Base-by-base conservation (phyloP, 2,888 invertebrate species). In the Odontocerum albicorne region DNA sequence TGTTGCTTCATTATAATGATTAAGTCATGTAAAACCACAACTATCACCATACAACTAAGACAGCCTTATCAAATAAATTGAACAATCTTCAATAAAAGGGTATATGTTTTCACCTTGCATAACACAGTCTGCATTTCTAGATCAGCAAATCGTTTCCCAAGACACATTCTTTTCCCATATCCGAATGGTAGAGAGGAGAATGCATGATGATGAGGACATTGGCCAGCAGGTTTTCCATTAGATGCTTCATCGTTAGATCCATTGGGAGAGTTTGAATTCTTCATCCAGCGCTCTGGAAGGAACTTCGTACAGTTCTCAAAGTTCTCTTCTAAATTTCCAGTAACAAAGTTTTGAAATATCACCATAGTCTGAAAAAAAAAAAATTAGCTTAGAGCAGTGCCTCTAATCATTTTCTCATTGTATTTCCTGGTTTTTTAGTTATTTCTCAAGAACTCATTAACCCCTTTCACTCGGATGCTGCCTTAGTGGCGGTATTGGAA, bases 161-260 rank as follows among this genome's bases (percentile, higher is more conserved):
- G 70, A 59, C 88, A 88, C 86, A 87, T 87, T 45, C 88, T 73
- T 60, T 81, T 81, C 0, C 88, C 88, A 62, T 81, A 85, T 0
- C 88, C 88, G 63, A 87, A 92, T 0, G 91, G 91, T 46, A 91
- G 67, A 0, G 88, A 86, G 0, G 89, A 86, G 66, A 89, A 91
- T 0, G 87, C 82, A 66, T 88, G 87, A 40, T 81, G 15, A 62
- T 65, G 43, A 13, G 50, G 50, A 22, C 50, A 50, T 10, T 20
- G 42, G 8, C 15, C 35, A 8, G 19, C 17, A 8, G 16, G 6
- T 13, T 31, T 44, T 4, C 17, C 32, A 17, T 31, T 31, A 4
- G 17, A 17, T 4, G 20, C 16, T 2, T 15, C 8, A 3, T 32
- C 32, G 1, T 33, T 33, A 4, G 35, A 10, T 1, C 21, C 6